Evolutionary conservation across 2,888 invertebrate species (phyloP).

Genomic region (Rhingia campestris): DNA sequence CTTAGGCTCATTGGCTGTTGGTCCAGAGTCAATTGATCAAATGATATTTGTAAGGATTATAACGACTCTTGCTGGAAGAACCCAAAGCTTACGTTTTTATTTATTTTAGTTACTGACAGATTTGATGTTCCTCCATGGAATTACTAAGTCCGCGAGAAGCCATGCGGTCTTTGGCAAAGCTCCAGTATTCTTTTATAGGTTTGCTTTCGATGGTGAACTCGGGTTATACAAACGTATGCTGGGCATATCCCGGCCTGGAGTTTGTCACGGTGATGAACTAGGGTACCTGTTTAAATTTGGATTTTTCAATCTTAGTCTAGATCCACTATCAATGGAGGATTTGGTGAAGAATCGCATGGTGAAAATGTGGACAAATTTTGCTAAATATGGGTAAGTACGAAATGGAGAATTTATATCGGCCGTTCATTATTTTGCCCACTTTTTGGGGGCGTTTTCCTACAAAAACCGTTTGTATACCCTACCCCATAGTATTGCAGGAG

Average conservation of each 20-base stretch:
- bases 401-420: neutral
- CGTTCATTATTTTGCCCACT: too few species aligned
- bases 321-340: constrained; percentile 85
- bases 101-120: constrained; percentile 85
- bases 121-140: constrained; percentile 86
- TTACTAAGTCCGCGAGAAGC: constrained; percentile 84
- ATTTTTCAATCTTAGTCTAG: constrained; percentile 85
- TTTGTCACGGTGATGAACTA: constrained; percentile 87
- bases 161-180: constrained; percentile 82
- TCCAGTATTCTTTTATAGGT: constrained; percentile 86
- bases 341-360: constrained; percentile 85
- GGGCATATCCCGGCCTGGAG: constrained; percentile 85
- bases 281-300: constrained; percentile 87
- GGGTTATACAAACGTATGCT: constrained; percentile 86
- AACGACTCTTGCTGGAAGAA: neutral
- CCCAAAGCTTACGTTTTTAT: neutral
- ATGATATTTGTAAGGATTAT: constrained; percentile 84
- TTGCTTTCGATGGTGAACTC: constrained; percentile 86
- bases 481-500: too few species aligned
- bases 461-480: too few species aligned
- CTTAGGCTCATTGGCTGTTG: constrained; percentile 84
- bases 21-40: constrained; percentile 84
- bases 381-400: constrained; percentile 85
- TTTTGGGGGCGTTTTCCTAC: too few species aligned
- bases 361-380: constrained; percentile 87